Percentiles rank a stretch among this genome's conserved stretches.
These are phyloP conservation scores for Cyanoramphus novaezelandiae DNA, from an alignment of 2,113 vertebrate genomes.

Conservation along the genomic window DNA sequence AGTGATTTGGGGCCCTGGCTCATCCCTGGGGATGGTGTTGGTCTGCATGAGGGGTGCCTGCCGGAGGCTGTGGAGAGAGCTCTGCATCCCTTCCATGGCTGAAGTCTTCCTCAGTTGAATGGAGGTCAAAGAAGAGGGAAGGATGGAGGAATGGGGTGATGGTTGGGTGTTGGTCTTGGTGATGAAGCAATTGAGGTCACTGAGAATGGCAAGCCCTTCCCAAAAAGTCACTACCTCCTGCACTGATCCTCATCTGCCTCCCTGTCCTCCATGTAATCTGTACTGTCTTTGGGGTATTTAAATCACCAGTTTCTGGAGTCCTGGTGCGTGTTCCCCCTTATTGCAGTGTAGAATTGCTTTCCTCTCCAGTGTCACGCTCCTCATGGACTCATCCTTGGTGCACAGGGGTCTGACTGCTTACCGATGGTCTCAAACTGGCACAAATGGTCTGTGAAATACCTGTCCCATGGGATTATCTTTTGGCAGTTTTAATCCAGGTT, in stretches of 20 bases:
- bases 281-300: not conserved
- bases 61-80: not conserved
- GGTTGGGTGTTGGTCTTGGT: not conserved
- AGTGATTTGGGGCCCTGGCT: not conserved
- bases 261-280: too few relatives aligned
- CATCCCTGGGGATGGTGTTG: not conserved
- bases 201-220: not conserved
- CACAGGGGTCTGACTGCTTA: not conserved
- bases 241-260: not conserved
- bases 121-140: not conserved
- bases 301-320: not conserved
- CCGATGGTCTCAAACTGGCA: not conserved
- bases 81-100: not conserved
- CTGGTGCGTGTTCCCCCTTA: not conserved
- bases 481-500: rapidly evolving
- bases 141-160: not conserved
- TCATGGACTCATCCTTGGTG: not conserved
- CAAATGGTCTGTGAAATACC: not conserved
- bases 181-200: not conserved
- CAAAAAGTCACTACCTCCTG: not conserved
- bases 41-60: not conserved
- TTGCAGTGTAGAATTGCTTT: not conserved
- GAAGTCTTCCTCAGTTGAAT: not conserved
- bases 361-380: not conserved
- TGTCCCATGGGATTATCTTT: rapidly evolving